Evolutionary conservation across 1,140 invertebrate genomes (phyloP).

Genomic region (Drosophila saltans): DNA sequence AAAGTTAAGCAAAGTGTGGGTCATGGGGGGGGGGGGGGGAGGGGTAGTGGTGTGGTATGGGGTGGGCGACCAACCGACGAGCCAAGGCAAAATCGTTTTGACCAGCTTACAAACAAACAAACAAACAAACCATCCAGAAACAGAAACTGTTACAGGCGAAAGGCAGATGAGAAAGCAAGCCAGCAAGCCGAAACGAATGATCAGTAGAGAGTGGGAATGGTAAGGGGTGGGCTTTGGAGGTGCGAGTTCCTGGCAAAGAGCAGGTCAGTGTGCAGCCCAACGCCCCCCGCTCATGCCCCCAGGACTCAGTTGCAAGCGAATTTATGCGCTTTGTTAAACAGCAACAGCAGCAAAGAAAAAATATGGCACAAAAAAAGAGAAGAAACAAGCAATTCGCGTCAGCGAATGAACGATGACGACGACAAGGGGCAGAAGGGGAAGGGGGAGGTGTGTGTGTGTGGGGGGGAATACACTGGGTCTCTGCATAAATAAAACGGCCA

Average conservation of each 20-base stretch:
- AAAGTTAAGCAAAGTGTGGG: neutral
- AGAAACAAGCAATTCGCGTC: conserved; percentile 69
- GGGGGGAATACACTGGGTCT: conserved; percentile 58
- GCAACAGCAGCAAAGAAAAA: conserved; percentile 54
- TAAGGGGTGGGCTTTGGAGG: conserved; percentile 1
- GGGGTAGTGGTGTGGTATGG: no score
- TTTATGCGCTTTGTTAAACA: conserved; percentile 82
- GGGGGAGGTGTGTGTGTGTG: neutral
- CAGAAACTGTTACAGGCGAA: conserved; percentile 51
- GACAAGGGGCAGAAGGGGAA: no score
- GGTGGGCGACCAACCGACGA: conserved; percentile 20
- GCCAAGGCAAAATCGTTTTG: conserved; percentile 74
- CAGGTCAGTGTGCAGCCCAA: conserved; percentile 47
- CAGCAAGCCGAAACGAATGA: conserved; percentile 66
- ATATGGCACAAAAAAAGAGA: conserved; percentile 38
- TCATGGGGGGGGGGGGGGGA: neutral
- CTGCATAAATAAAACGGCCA: conserved; percentile 70
- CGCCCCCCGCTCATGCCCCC: conserved; percentile 21
- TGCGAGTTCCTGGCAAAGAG: neutral
- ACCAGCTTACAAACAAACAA: conserved; percentile 61
- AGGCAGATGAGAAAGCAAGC: conserved; percentile 73
- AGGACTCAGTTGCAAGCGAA: conserved; percentile 81
- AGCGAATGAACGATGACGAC: conserved; percentile 11
- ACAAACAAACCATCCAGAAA: conserved; percentile 55
- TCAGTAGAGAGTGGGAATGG: conserved; percentile 34